These are phyloP conservation scores for Leuctra nigra DNA, from an alignment of 2,888 invertebrate species.

Conservation along the genomic window DNA sequence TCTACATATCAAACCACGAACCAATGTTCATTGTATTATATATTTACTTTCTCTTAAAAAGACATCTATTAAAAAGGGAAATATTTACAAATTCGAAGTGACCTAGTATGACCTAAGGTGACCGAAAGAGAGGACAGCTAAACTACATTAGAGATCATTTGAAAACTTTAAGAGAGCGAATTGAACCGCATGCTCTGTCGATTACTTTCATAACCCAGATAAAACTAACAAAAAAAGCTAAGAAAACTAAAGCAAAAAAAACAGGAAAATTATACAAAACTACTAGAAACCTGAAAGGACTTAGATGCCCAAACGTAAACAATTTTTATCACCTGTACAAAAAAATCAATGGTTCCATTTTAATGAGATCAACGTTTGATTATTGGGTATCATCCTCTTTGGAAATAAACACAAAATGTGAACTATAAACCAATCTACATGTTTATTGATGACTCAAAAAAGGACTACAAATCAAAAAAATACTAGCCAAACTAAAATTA, in stretches of 20 bases:
- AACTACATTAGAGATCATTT: conserved; percentile 33
- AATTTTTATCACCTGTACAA: neutral
- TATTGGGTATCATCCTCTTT: conserved; percentile 21
- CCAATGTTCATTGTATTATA: too few species aligned
- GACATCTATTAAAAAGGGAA: conserved; percentile 14
- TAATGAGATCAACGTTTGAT: conserved; percentile 25
- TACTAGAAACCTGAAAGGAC: conserved; percentile 18
- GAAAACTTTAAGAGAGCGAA: conserved; percentile 31
- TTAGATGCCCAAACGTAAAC: conserved; percentile 1
- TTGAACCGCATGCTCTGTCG: conserved; percentile 7
- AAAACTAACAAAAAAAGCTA: conserved; percentile 10
- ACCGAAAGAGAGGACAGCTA: conserved; percentile 15
- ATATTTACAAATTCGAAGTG: conserved; percentile 15
- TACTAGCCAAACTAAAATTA: neutral
- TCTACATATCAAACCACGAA: too few species aligned
- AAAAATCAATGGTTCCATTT: neutral
- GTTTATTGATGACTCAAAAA: neutral
- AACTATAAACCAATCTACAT: too few species aligned
- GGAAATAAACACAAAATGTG: too few species aligned
- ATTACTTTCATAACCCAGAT: conserved; percentile 17
- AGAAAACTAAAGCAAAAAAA: neutral
- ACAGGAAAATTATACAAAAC: conserved; percentile 7
- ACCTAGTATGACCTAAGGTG: conserved; percentile 14
- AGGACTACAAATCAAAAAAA: neutral
- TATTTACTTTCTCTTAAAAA: too few species aligned